Percentiles rank a stretch among this genome's conserved stretches.
These are phyloP conservation scores for Caenorhabditis uteleia DNA, from an alignment of 2,888 invertebrate species.

Conservation along the genomic window DNA sequence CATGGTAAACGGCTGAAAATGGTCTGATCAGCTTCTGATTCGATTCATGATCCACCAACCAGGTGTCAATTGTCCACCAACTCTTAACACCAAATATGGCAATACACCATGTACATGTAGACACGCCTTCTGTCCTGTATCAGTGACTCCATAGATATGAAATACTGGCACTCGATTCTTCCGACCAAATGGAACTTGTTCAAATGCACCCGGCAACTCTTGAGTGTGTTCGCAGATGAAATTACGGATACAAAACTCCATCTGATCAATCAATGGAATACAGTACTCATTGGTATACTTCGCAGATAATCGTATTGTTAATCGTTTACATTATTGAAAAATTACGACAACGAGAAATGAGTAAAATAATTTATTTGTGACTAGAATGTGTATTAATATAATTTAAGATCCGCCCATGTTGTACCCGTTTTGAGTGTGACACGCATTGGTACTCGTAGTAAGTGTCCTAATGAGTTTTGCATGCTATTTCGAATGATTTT, in stretches of 20 bases:
- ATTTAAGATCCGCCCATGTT: constrained; percentile 39
- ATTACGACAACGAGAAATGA: too few species aligned
- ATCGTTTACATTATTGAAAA: neutral
- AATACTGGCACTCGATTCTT: constrained; percentile 32
- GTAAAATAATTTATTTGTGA: too few species aligned
- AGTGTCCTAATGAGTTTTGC: constrained; percentile 33
- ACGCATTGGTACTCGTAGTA: constrained; percentile 44
- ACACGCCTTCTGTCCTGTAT: constrained; percentile 57
- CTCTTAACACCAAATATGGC: constrained; percentile 58
- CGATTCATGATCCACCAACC: constrained; percentile 1
- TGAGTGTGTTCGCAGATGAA: constrained; percentile 38
- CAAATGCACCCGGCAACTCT: constrained; percentile 18
- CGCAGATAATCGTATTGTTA: neutral
- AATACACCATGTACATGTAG: constrained; percentile 61
- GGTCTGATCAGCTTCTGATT: constrained; percentile 11
- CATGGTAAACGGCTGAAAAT: constrained; percentile 4
- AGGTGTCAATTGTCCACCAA: constrained; percentile 39
- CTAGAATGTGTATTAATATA: too few species aligned
- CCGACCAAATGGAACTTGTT: neutral
- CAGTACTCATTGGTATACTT: neutral
- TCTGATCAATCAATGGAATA: neutral
- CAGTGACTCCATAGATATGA: constrained; percentile 33
- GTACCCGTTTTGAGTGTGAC: constrained; percentile 40
- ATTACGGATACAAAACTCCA: constrained; percentile 37
- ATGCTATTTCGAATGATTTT: constrained; percentile 29